Evolutionary conservation across 1,140 invertebrate genomes (phyloP), one percentile per base, ranked within the genome.

Genomic region (Drosophila ambigua): DNA sequence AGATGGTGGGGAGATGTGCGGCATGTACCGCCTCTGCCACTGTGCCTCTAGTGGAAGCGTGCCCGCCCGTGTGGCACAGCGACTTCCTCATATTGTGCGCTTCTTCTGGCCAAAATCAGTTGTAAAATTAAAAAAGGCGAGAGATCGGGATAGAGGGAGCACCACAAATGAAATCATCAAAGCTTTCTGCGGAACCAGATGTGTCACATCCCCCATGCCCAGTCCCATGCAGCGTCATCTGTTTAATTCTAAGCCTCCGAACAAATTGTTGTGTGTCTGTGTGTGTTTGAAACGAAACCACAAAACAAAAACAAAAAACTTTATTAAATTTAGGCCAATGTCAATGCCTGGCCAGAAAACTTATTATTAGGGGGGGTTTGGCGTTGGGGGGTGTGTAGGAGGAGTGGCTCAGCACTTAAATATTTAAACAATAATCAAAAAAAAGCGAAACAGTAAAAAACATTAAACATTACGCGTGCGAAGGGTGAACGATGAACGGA

Each of bases 301-400:
- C 20, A 6, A 41, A 8, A 31, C 7, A 2, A 31, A 28, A 2
- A 44, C 6, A 16, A 23, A 52, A 48, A 26, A 5, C 39, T 9
- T 23, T 20, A 49, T 67, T 15, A 8, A 50, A 69, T 69, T 58
- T 50, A 35, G 67, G 67, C 67, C 67, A 71, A 71, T 71, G 67
- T 20, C 67, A 50, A 39, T 39, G 35, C 35, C 35, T 39, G 35
- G 35, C 35, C 35, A 39, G 35, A 39, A 39, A 39, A 39, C 35
- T 5, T 9, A 39, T 13, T 39, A 39, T 11, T 11, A 39, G 45
- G 15, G 31, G 13, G 66, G 62, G n/a, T 5, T 11, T n/a, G n/a
- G 15, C 31, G 50, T 23, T 23, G 11, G 26, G 2, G 48, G 46
- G 11, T 20, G 20, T 20, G 8, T 31, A 8, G 31, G 11, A 11